Conservation (phyloP, 1,140 invertebrate genomes). For the Nephila pilipes region DNA sequence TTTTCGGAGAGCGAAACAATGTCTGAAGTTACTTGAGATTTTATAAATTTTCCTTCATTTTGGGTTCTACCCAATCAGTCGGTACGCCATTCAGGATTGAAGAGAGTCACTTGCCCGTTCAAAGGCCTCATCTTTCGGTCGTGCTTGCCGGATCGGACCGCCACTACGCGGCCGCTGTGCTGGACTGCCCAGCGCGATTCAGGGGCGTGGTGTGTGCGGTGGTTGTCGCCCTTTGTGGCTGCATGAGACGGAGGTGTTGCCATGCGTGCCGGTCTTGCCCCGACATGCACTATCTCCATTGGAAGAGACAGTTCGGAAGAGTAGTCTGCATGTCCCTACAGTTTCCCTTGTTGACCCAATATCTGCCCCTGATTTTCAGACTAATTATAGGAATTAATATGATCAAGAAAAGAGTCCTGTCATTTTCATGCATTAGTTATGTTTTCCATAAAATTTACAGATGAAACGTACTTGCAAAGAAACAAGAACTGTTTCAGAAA, state of each 20-base stretch:
- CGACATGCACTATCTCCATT: slow-evolving; percentile 90
- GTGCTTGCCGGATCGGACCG: slow-evolving; percentile 86
- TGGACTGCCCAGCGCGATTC: slow-evolving; percentile 81
- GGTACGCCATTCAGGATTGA: slow-evolving; percentile 83
- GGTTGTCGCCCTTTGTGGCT: slow-evolving; percentile 82
- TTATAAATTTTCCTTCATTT: slow-evolving; percentile 79
- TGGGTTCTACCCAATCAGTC: slow-evolving; percentile 83
- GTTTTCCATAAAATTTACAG: no score
- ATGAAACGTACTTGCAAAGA: no score
- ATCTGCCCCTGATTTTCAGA: not conserved
- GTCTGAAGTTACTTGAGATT: no score
- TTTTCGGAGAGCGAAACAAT: no score
- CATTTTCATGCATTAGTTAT: not conserved
- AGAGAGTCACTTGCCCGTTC: slow-evolving; percentile 75
- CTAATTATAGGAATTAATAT: no score
- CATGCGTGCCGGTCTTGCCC: slow-evolving; percentile 88
- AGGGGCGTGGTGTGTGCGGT: slow-evolving; percentile 83
- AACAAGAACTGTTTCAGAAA: no score
- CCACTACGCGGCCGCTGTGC: slow-evolving; percentile 86
- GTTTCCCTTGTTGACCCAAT: no score
- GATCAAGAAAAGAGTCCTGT: not conserved
- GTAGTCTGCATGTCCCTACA: slow-evolving; percentile 83
- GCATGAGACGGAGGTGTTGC: slow-evolving; percentile 80
- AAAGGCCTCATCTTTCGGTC: not conserved
- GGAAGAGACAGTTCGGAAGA: slow-evolving; percentile 90